A percentile compares a stretch with the other conserved stretches of the same genome.
Evolutionary conservation across 1,140 invertebrate species (phyloP).

Genomic region (Anagrus nilaparvatae): DNA sequence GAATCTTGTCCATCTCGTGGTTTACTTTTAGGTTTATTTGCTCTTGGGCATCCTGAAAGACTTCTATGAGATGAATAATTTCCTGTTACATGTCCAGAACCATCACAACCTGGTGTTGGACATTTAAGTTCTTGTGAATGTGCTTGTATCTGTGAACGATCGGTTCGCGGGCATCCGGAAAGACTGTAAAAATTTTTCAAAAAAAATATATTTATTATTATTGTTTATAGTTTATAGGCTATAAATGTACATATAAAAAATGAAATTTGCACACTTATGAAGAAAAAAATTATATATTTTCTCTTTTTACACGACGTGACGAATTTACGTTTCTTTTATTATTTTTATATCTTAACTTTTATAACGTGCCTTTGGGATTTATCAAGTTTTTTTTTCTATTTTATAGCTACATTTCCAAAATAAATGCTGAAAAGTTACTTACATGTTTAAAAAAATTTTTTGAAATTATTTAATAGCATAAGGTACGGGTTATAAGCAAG

Average conservation of each 20-base stretch:
- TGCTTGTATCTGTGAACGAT: constrained; percentile 62
- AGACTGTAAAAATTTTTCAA: constrained; percentile 43
- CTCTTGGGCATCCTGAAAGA: constrained; percentile 73
- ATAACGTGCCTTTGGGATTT: too few relatives aligned
- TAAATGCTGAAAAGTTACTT: too few relatives aligned
- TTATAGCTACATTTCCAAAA: too few relatives aligned
- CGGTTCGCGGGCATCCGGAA: constrained; percentile 65
- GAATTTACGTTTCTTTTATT: background rate
- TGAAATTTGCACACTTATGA: too few relatives aligned
- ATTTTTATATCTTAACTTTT: background rate
- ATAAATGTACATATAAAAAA: background rate
- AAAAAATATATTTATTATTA: constrained; percentile 1
- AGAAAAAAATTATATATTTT: background rate
- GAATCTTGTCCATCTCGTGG: constrained; percentile 83
- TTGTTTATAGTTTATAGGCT: background rate
- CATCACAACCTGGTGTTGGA: constrained; percentile 84
- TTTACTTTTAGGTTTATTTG: constrained; percentile 88
- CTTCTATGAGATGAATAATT: constrained; percentile 79
- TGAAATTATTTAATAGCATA: too few relatives aligned
- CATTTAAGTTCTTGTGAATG: constrained; percentile 78
- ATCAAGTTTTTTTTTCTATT: too few relatives aligned
- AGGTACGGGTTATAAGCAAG: too few relatives aligned
- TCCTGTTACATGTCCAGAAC: constrained; percentile 75
- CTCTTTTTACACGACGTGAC: background rate
- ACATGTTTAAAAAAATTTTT: too few relatives aligned